Conservation (phyloP, 2,888 invertebrate species). For the Nycteola revayana region DNA sequence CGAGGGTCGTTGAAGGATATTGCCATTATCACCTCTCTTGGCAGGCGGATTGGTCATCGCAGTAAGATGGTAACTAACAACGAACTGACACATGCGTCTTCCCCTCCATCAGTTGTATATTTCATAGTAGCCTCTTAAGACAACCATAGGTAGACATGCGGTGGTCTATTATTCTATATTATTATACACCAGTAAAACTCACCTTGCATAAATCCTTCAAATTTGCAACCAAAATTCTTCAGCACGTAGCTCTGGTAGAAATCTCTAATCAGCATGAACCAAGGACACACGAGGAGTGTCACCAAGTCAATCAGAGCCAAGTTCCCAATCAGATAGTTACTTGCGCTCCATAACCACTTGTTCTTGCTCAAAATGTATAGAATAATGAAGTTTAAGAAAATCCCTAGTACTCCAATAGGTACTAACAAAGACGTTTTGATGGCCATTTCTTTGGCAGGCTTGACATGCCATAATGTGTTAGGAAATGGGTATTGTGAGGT, state of each 20-base stretch:
- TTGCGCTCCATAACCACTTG: constrained; percentile 84
- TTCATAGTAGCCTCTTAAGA: too few species aligned
- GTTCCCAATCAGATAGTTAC: constrained; percentile 88
- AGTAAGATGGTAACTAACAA: too few species aligned
- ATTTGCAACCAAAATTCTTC: constrained; percentile 87
- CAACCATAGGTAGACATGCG: too few species aligned
- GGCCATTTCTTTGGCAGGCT: constrained; percentile 82
- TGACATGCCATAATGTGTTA: constrained; percentile 85
- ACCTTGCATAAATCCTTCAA: constrained; percentile 90
- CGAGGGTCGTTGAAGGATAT: too few species aligned
- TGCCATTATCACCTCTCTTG: too few species aligned
- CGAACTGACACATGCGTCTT: too few species aligned
- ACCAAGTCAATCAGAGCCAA: constrained; percentile 87
- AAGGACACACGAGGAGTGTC: constrained; percentile 86
- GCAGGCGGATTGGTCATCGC: too few species aligned
- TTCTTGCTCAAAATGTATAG: constrained; percentile 84
- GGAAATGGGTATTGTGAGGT: constrained; percentile 78
- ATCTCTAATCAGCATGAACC: constrained; percentile 88
- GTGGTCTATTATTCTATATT: too few species aligned
- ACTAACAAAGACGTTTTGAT: constrained; percentile 83
- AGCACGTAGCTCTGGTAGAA: constrained; percentile 90
- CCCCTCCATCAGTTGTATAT: too few species aligned
- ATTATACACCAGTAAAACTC: too few species aligned
- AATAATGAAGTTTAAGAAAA: constrained; percentile 85
- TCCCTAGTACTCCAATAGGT: constrained; percentile 83